Base-by-base conservation (phyloP, 2,888 invertebrate species). In the Brassicogethes aeneus region DNA sequence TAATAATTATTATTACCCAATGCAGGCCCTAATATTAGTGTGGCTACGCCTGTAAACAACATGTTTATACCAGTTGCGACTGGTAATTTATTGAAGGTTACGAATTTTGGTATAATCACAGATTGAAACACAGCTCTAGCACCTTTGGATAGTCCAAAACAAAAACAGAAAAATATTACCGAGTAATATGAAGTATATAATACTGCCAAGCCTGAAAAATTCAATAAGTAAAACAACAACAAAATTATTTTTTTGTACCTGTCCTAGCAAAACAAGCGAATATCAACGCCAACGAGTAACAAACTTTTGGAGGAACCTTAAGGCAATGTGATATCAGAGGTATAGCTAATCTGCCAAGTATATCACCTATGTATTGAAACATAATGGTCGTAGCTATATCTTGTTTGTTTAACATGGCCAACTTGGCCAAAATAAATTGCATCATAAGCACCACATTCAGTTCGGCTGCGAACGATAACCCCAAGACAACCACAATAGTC, bases 381-480 rank as follows among this genome's bases (percentile, higher is more conserved):
- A 68, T 66, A 44, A 66, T 59, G 5, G 66, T 57, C 2, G 55
- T 58, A 0, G 70, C 70, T 2, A 70, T 57, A 13, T 64, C 59
- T 1, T 53, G 45, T 35, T 56, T 52, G 2, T 52, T 48, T 34
- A 70, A 64, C 1, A 53, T 49, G 1, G 66, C 59, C 15, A 71
- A 53, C 44, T 65, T 63, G 2, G 61, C 51, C 13, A 72, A 52
- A 15, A 72, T 65, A 42, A 72, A 70, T 16, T 71, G 70, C 30
- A 65, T 64, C 65, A 71, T 69, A 12, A 70, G 47, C 39, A 69
- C 63, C 34, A 70, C 68, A 51, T 72, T 72, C 2, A 69, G 55
- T 49, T 72, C 72, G 2, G 72, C 64, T 14, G 69, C 70, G 42
- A 69, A 71, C 15, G 66, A 70, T 13, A 72, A 47, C n/a, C 68